A percentile compares a stretch with the other conserved stretches of the same genome.
These are phyloP conservation scores for Grallaria varia DNA, from an alignment of 2,113 vertebrate genomes.

Conservation along the genomic window DNA sequence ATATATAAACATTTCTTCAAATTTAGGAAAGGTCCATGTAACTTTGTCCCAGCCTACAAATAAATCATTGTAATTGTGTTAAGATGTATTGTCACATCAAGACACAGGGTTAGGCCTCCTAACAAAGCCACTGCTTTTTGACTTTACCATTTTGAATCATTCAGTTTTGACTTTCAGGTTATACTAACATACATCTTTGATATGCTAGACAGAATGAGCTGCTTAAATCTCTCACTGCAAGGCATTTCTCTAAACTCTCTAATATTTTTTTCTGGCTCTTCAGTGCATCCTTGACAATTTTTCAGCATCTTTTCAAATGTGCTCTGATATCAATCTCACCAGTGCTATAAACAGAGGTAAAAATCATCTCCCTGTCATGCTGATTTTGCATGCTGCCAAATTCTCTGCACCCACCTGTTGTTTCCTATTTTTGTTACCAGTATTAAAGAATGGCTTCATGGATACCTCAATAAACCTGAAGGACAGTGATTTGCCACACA, in stretches of 20 bases:
- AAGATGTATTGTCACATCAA: conserved; percentile 6
- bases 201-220: conserved; percentile 23
- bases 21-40: not conserved
- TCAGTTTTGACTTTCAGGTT: conserved; percentile 60
- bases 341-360: conserved; percentile 3
- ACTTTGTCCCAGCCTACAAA: conserved; percentile 15
- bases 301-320: conserved; percentile 43
- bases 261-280: conserved; percentile 24
- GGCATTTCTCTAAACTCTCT: conserved; percentile 18
- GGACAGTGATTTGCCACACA: not conserved
- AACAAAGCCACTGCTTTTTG: conserved; percentile 15
- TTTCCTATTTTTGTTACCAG: not conserved
- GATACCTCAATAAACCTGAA: not conserved
- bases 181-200: conserved; percentile 37
- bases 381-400: not conserved
- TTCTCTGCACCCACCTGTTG: not conserved
- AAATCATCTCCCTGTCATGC: not conserved
- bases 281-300: conserved; percentile 15
- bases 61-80: conserved; percentile 55
- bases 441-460: not conserved
- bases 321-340: conserved; percentile 6
- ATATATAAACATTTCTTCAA: not conserved
- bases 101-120: not conserved
- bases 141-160: conserved; percentile 56
- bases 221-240: conserved; percentile 37